Conservation (phyloP, 2,797 vertebrate species). For the Neosilurus hyrtlii region DNA sequence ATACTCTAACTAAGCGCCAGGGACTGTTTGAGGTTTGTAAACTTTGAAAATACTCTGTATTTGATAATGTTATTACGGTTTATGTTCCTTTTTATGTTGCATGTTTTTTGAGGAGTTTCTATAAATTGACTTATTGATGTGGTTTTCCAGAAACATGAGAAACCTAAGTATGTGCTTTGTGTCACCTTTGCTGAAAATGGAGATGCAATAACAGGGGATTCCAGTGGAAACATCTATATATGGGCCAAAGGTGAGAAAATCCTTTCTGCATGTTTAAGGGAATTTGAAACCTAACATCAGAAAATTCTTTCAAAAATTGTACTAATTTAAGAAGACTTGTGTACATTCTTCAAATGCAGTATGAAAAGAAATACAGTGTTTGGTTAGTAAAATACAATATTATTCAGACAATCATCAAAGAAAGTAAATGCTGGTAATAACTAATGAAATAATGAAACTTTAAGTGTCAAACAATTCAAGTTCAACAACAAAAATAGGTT, state of each 20-base stretch:
- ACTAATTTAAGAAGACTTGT: not conserved
- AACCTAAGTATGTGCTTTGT: constrained; percentile 88
- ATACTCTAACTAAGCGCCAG: constrained; percentile 82
- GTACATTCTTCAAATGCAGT: not conserved
- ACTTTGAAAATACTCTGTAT: not conserved
- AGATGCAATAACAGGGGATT: constrained; percentile 89
- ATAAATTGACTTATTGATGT: not conserved
- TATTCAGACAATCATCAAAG: not conserved
- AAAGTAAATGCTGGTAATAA: not conserved
- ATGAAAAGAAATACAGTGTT: not conserved
- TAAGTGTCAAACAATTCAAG: not conserved
- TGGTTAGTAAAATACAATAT: not conserved
- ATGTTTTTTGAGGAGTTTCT: not conserved
- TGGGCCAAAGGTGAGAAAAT: constrained; percentile 86
- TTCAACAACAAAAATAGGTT: constrained; percentile 1
- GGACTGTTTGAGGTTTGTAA: constrained; percentile 85
- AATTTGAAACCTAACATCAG: not conserved
- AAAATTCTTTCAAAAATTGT: too few species aligned
- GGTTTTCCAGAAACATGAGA: constrained; percentile 83
- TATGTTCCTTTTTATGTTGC: not conserved
- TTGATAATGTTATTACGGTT: not conserved
- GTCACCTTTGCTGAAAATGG: constrained; percentile 87
- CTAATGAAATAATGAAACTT: not conserved
- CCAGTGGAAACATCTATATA: constrained; percentile 85
- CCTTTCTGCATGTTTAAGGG: not conserved